Evolutionary conservation across 1,140 invertebrate species (phyloP).

Genomic region (Glossosoma conforme): DNA sequence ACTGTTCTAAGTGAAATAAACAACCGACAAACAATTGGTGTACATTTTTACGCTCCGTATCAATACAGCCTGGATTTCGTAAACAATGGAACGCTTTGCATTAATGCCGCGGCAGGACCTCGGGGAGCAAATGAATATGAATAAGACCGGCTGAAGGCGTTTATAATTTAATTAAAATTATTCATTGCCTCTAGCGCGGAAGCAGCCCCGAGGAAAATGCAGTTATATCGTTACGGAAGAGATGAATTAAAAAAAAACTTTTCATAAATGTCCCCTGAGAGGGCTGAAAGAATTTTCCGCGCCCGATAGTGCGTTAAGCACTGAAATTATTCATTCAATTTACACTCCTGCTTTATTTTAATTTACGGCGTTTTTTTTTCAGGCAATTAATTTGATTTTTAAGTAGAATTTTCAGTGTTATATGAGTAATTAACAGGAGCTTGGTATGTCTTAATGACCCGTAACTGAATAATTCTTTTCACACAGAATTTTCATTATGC

Average conservation of each 20-base stretch:
- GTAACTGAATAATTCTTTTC: too few species aligned
- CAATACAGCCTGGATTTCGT: slow-evolving; percentile 1
- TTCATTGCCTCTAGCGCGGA: slow-evolving; percentile 20
- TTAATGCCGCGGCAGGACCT: slow-evolving; percentile 5
- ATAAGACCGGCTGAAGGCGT: slow-evolving; percentile 9
- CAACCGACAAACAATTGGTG: too few species aligned
- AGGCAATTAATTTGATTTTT: too few species aligned
- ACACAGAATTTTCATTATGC: too few species aligned
- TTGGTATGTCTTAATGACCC: too few species aligned
- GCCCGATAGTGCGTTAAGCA: neutral
- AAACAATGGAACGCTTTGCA: slow-evolving; percentile 12
- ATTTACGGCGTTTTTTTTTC: too few species aligned
- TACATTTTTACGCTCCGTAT: too few species aligned
- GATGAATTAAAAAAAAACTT: neutral
- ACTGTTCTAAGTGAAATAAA: too few species aligned
- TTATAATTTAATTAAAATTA: slow-evolving; percentile 26
- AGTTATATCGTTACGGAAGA: slow-evolving; percentile 2
- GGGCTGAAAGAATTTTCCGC: neutral
- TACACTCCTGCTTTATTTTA: neutral
- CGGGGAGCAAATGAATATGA: slow-evolving; percentile 16
- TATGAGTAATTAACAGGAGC: too few species aligned
- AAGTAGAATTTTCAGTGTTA: too few species aligned
- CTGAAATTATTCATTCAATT: neutral
- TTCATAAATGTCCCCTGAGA: neutral
- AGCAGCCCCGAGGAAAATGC: slow-evolving; percentile 13